Evolutionary conservation across 2,888 invertebrate genomes (phyloP).

Genomic region (Hyppa rectilinea): DNA sequence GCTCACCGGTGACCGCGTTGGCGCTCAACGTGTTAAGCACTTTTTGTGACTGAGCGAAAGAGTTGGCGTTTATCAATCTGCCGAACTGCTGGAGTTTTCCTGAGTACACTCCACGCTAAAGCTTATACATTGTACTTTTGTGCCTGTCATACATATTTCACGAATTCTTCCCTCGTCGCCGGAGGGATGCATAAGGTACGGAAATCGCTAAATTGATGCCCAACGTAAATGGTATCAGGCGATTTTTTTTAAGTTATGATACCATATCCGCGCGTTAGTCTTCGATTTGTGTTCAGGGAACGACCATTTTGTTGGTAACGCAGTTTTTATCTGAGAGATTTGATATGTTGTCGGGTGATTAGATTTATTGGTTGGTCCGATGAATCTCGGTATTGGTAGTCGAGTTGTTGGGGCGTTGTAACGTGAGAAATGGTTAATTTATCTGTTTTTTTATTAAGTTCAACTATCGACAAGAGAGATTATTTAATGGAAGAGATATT

Average conservation of each 20-base stretch:
- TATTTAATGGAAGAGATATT: not conserved
- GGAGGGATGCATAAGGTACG: conserved; percentile 68
- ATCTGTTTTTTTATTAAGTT: not conserved
- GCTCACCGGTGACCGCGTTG: too few species aligned
- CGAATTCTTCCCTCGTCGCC: conserved; percentile 62
- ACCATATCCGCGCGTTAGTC: conserved; percentile 64
- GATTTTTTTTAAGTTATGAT: conserved; percentile 73
- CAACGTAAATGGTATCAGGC: conserved; percentile 67
- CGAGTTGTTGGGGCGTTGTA: not conserved
- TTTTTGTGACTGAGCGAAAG: too few species aligned
- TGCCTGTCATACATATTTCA: conserved; percentile 70
- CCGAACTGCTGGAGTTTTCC: too few species aligned
- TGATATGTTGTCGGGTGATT: conserved; percentile 21
- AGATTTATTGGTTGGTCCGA: conserved; percentile 22
- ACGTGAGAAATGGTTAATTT: too few species aligned
- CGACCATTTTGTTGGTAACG: conserved; percentile 39
- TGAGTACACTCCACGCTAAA: too few species aligned
- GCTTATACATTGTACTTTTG: conserved; percentile 34
- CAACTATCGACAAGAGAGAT: too few species aligned
- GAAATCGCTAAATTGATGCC: conserved; percentile 70
- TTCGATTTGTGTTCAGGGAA: conserved; percentile 51
- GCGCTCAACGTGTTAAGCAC: too few species aligned
- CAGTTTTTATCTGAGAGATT: conserved; percentile 22
- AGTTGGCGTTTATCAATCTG: too few species aligned
- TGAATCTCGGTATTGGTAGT: not conserved